Conservation (phyloP, 64 coral and sea anemone genomes). For the Actinia equina region DNA sequence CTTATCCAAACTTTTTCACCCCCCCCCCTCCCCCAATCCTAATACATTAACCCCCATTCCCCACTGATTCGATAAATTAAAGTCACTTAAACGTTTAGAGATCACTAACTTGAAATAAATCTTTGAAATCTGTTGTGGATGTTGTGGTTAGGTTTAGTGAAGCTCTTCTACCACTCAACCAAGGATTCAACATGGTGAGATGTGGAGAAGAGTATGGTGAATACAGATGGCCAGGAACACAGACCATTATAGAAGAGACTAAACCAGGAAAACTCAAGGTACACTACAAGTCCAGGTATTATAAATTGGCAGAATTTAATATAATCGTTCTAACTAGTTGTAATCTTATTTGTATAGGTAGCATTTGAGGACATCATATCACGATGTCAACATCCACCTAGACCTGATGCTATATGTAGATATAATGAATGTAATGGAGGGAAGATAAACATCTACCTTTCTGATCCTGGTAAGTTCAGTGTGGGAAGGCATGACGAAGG, state of each 20-base stretch:
- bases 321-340: neutral
- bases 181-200: conserved; percentile 72
- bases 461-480: conserved; percentile 58
- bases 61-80: no score
- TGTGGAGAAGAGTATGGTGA: conserved; percentile 32
- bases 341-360: conserved; percentile 34
- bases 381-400: conserved; percentile 77
- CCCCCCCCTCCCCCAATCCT: no score
- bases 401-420: conserved; percentile 83
- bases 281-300: no score
- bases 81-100: no score
- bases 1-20: no score
- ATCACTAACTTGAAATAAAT: no score
- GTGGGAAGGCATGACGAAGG: no score
- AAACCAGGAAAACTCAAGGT: conserved; percentile 60
- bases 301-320: no score
- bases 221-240: conserved; percentile 66
- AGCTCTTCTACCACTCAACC: conserved; percentile 65
- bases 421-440: conserved; percentile 66
- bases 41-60: no score
- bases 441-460: conserved; percentile 73
- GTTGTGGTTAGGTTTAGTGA: conserved; percentile 55
- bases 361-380: conserved; percentile 70
- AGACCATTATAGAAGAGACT: conserved; percentile 65
- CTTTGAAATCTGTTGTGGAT: neutral